Base-by-base conservation (phyloP, 2,797 vertebrate genomes). In the Acomys russatus region DNA sequence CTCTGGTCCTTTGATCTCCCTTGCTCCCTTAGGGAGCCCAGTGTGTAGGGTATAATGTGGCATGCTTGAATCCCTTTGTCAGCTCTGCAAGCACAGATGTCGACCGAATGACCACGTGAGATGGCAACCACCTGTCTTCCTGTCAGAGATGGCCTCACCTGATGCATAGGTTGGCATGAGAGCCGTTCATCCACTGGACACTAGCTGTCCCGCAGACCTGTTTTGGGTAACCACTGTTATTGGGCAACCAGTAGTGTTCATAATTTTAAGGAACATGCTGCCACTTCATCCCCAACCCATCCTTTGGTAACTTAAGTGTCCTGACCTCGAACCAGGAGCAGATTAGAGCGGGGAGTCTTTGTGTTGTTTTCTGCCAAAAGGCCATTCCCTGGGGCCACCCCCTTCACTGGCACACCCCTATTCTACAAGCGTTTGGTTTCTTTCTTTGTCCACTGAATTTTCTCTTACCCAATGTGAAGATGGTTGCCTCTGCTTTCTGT, bases 391-490 rank as follows among this genome's bases (percentile, higher is more conserved):
- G 2, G 6, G 18, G 30, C 11, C 0, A 35, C 5, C 14, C 6
- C 17, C 64, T 96, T 76, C 23, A 22, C 59, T 64, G 22, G 76
- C 3, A 6, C 30, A 10, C 12, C n/a, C 44, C 11, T 33, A 15
- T 35, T n/a, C 64, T n/a, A 38, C 30, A 4, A 30, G 14, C n/a
- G 1, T n/a, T 14, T 64, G 70, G 25, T 33, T 93, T 94, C 70
- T 28, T 92, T 73, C 59, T 87, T 94, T 74, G 56, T 28, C 28
- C 56, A 76, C 64, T 49, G 20, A 64, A 15, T 90, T 87, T 86
- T 92, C 56, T 56, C 88, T 88, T 44, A 0, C 70, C n/a, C 68
- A 22, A n/a, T 91, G n/a, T 66, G 76, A 66, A 68, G 66, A 94
- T 25, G 68, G 63, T 25, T 76, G 33, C n/a, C 9, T 87, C 20